phyloP scores from a whole-genome alignment of 2,797 vertebrate genomes.

The Chelidonichthys spinosus region DNA sequence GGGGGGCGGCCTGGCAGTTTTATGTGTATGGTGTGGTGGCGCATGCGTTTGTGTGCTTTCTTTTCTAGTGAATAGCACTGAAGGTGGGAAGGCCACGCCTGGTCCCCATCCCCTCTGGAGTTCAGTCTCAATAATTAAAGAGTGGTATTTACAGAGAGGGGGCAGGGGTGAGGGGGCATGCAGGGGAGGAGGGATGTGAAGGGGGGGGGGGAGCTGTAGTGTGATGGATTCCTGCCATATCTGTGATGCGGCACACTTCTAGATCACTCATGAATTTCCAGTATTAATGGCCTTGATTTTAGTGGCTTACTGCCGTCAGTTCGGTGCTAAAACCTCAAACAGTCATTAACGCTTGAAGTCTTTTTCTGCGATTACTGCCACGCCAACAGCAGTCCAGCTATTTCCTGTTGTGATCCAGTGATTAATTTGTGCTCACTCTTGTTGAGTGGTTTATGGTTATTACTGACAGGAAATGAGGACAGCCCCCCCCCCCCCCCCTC shows the following conservation, averaged over 20 bases:
- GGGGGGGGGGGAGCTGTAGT: conserved; percentile 14
- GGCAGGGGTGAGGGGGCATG: conserved; percentile 32
- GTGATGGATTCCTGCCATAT: conserved; percentile 64
- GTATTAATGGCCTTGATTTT: conserved; percentile 69
- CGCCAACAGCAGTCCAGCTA: conserved; percentile 57
- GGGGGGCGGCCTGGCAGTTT: conserved; percentile 34
- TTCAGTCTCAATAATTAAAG: conserved; percentile 83
- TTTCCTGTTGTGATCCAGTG: conserved; percentile 62
- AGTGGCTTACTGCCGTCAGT: conserved; percentile 61
- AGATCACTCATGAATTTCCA: conserved; percentile 68
- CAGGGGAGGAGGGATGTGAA: conserved; percentile 15
- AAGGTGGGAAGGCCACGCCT: conserved; percentile 70
- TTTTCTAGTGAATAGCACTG: conserved; percentile 66
- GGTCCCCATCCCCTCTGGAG: conserved; percentile 77
- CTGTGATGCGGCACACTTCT: conserved; percentile 47
- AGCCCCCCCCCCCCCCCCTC: background rate
- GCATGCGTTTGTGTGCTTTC: conserved; percentile 44
- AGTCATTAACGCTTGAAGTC: conserved; percentile 68
- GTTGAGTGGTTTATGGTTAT: conserved; percentile 70
- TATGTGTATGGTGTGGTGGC: conserved; percentile 32
- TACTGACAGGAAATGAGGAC: conserved; percentile 64
- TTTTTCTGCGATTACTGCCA: conserved; percentile 67
- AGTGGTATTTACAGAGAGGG: conserved; percentile 78
- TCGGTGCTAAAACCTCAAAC: conserved; percentile 52
- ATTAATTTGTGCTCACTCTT: conserved; percentile 69